Evolutionary conservation across 2,113 vertebrate genomes (phyloP).

Genomic region (Callipepla squamata): DNA sequence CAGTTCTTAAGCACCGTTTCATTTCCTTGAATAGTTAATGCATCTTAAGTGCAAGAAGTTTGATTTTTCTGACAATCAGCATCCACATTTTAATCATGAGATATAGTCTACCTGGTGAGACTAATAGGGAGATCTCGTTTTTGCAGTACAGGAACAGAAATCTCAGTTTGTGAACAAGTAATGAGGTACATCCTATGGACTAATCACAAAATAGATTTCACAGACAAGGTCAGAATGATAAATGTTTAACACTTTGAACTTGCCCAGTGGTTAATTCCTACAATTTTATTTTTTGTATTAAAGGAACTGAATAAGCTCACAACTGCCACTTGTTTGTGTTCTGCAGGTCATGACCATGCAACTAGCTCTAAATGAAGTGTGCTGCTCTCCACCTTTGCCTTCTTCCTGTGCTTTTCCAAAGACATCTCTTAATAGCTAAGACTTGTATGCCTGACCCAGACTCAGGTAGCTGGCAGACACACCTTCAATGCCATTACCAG

Average conservation of each 20-base stretch:
- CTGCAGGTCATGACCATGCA: background rate
- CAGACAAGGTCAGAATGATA: background rate
- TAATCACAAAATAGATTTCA: background rate
- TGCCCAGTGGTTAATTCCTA: background rate
- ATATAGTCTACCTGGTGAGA: background rate
- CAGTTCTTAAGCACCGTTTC: background rate
- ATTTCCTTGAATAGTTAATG: conserved; percentile 12
- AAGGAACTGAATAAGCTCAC: background rate
- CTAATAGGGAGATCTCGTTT: background rate
- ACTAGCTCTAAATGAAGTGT: background rate
- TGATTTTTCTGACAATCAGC: conserved; percentile 15
- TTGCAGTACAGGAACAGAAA: background rate
- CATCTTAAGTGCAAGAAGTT: conserved; percentile 11
- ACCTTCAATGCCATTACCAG: fast-evolving
- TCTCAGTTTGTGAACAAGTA: background rate
- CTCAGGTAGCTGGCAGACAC: background rate
- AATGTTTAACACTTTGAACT: background rate
- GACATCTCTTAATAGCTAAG: background rate
- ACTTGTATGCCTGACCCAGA: background rate
- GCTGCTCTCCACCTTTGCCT: background rate
- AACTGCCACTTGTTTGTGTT: fast-evolving
- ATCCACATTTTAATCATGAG: background rate
- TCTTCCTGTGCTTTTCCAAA: background rate
- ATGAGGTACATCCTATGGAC: background rate
- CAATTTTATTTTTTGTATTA: background rate